Base-by-base conservation (phyloP, 2,888 invertebrate species). In the Xestobium rufovillosum region DNA sequence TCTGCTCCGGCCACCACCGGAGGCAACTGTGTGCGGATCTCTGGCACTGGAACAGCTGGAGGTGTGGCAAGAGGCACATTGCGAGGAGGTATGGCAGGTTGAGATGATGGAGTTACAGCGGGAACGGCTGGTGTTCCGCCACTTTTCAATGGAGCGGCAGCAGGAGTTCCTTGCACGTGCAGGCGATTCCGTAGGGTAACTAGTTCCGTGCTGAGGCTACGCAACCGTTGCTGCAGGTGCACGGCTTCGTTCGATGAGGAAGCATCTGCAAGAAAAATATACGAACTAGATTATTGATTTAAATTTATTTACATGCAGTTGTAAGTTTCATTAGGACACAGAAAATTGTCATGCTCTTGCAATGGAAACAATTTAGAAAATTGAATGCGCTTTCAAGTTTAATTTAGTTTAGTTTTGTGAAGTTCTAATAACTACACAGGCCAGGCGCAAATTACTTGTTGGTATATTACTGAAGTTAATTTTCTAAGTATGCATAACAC, bases 221-320 rank as follows among this genome's bases (percentile, higher is more conserved):
- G 83, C 60, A 91, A 75, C 52, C 89, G 81, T 66, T 90, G 90
- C 71, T 91, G 89, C 60, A 91, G 72, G 66, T 90, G 90, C 56
- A 89, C 90, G 52, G 90, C 90, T 74, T 91, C 91, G 74, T 89
- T 90, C 55, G 89, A 89, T 47, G 89, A 90, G 56, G 90, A 88
- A 56, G 90, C 90, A 84, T 91, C 91, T 91, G 75, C 2, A 70
- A 69, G 39, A 46, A 39, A 47, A 40, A 31, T 19, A n/a, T n/a
- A n/a, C n/a, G n/a, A n/a, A n/a, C n/a, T n/a, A n/a, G n/a, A n/a
- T n/a, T n/a, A n/a, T n/a, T n/a, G n/a, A n/a, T n/a, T n/a, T n/a
- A n/a, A n/a, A n/a, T n/a, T n/a, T n/a, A n/a, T n/a, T n/a, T n/a
- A n/a, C n/a, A n/a, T n/a, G n/a, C n/a, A n/a, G n/a, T n/a, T n/a